Percentiles rank a stretch among this genome's conserved stretches.
Conservation (phyloP, 2,888 invertebrate genomes). For the Meiosimyza decipiens region DNA sequence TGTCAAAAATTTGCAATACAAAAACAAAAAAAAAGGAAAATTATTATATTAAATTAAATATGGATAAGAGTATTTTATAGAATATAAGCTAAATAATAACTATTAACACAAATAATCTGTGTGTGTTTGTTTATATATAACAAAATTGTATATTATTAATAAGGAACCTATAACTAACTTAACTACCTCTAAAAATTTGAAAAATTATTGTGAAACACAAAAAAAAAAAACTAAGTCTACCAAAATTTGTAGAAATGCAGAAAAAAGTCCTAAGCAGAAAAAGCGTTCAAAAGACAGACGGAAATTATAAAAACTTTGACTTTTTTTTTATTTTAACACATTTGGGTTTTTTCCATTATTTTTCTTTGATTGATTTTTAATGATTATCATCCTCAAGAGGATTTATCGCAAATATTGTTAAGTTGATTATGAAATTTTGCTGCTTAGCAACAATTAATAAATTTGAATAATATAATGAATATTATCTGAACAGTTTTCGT, state of each 20-base stretch:
- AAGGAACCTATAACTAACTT: constrained; percentile 18
- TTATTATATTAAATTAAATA: constrained; percentile 34
- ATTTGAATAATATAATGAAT: too few species aligned
- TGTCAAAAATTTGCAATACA: constrained; percentile 32
- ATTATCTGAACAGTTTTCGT: too few species aligned
- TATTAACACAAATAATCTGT: constrained; percentile 2
- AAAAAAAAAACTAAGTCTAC: constrained; percentile 2
- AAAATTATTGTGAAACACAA: constrained; percentile 4
- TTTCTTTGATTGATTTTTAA: too few species aligned
- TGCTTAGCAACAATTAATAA: too few species aligned
- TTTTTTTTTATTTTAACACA: constrained; percentile 13
- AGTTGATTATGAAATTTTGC: too few species aligned
- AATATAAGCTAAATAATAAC: too few species aligned
- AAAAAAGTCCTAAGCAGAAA: constrained; percentile 20
- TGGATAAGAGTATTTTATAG: constrained; percentile 36
- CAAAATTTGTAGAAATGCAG: constrained; percentile 27
- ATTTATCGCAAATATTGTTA: too few species aligned
- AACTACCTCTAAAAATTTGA: neutral
- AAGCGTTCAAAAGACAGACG: neutral
- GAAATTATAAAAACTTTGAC: neutral
- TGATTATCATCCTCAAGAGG: too few species aligned
- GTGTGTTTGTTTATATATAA: constrained; percentile 11
- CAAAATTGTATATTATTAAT: constrained; percentile 1
- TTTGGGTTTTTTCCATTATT: too few species aligned
- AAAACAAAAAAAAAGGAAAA: constrained; percentile 30